Evolutionary conservation across 1,140 invertebrate genomes (phyloP), one percentile per base, ranked within the genome.

Genomic region (Drosophila ambigua): DNA sequence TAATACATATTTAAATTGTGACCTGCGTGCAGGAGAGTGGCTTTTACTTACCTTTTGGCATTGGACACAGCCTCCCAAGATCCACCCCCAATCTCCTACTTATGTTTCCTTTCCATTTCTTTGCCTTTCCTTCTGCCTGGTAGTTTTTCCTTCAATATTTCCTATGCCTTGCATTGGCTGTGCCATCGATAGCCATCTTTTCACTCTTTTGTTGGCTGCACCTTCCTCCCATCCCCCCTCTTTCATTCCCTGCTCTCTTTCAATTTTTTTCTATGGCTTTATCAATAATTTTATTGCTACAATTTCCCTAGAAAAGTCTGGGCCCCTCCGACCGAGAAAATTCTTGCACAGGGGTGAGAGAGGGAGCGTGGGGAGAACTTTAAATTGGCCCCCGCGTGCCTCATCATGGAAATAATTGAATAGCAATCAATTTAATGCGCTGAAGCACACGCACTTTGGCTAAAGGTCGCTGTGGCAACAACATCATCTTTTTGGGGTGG

Each of bases 361-460:
- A 3, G n/a, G n/a, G 9, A 6, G 9, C 35, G 35, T 11, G 43
- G 20, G 39, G 23, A 35, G 39, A 66, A 64, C 54, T 75, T 65
- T 23, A 59, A 75, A 75, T 75, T 76, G 72, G 72, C 57, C 45
- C 35, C 35, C 35, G 35, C 35, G 72, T 64, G 53, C 31, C 72
- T 60, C 49, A 45, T 76, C 52, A 57, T 57, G 66, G 55, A 78
- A 79, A 88, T 78, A 64, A 79, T 72, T 82, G 68, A 78, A 88
- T 76, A 50, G 82, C 82, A 87, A 87, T 87, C 82, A 87, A 87
- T 87, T 82, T 87, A 87, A 87, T 87, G 82, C 82, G 78, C 60
- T 76, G 69, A 57, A 63, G 67, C 72, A 66, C 80, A 85, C 82
- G 78, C 81, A 85, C 78, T 87, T 84, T 68, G 69, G 16, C 61